Evolutionary conservation across 2,113 vertebrate species (phyloP), one percentile per base, ranked within the genome.

Genomic region (Numenius arquata): DNA sequence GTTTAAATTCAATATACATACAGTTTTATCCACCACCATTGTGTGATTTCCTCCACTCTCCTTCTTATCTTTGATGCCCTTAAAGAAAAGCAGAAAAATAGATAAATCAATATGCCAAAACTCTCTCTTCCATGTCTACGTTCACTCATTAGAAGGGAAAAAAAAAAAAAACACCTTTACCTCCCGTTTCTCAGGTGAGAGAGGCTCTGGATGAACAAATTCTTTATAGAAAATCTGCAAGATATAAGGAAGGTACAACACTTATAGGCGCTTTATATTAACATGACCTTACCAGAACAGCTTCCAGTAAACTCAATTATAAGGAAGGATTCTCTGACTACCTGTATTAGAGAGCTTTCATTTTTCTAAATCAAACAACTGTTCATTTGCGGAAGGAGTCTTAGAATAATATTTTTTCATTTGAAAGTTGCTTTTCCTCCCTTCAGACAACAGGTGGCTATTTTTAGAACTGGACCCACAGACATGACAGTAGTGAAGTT

Each of bases 201-300:
- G 98, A 20, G 97, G 98, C 62, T 99, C 98, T 80, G 98, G 98
- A 56, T 98, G 98, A 67, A 97, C 89, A 97, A 98, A 99, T 73
- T 98, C 98, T 53, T 97, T 52, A 90, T 98, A 99, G 97, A 99
- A 99, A 87, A 98, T 97, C 99, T 99, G 84, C 21, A 77, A 82
- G 56, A 90, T 23, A 89, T 41, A 78, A 36, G 63, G n/a, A 90
- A 94, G 29, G 12, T 30, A 68, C 91, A 95, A 19, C 34, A 30
- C 50, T 55, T 91, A 52, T 8, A 95, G 27, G 19, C 43, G 77
- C 8, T 73, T 87, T 36, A 43, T 8, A 34, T 52, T 62, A 70
- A 70, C 7, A 56, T 29, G 36, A 45, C 22, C 43, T 56, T 77
- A 82, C 4, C 23, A 83, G 36, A 79, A 61, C 9, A 72, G 40